Evolutionary conservation across 2,797 vertebrate genomes (phyloP).

Genomic region (Holocentrus rufus): DNA sequence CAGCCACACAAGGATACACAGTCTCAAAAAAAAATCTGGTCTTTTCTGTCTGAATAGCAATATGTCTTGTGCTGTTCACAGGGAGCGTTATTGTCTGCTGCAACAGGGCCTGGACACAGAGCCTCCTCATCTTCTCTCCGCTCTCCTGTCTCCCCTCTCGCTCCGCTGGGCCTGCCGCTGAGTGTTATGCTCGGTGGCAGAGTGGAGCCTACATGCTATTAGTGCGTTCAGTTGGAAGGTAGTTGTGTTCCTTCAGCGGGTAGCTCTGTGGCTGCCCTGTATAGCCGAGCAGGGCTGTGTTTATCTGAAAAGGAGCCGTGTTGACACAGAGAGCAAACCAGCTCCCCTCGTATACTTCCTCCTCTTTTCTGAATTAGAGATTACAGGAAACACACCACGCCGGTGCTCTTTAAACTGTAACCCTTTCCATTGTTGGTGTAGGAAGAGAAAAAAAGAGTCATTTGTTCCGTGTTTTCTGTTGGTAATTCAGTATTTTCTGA

Average conservation of each 20-base stretch:
- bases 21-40: conserved; percentile 46
- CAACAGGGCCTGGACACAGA: conserved; percentile 63
- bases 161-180: conserved; percentile 61
- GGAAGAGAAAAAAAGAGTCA: neutral
- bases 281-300: conserved; percentile 42
- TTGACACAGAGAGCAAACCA: conserved; percentile 43
- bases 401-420: too few relatives aligned
- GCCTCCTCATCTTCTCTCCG: conserved; percentile 53
- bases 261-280: conserved; percentile 41
- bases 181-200: conserved; percentile 58
- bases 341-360: conserved; percentile 6
- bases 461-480: conserved; percentile 1
- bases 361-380: conserved; percentile 21
- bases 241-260: conserved; percentile 50
- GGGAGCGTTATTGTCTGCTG: conserved; percentile 61
- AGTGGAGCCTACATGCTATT: conserved; percentile 52
- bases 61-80: conserved; percentile 60
- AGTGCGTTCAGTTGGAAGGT: conserved; percentile 64
- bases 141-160: conserved; percentile 48
- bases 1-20: conserved; percentile 57
- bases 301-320: conserved; percentile 46
- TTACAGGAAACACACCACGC: conserved; percentile 1
- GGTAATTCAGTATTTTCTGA: neutral
- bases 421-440: neutral
- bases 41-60: conserved; percentile 69